Evolutionary conservation across 2,888 invertebrate genomes (phyloP).

Genomic region (Hemithea aestivaria): DNA sequence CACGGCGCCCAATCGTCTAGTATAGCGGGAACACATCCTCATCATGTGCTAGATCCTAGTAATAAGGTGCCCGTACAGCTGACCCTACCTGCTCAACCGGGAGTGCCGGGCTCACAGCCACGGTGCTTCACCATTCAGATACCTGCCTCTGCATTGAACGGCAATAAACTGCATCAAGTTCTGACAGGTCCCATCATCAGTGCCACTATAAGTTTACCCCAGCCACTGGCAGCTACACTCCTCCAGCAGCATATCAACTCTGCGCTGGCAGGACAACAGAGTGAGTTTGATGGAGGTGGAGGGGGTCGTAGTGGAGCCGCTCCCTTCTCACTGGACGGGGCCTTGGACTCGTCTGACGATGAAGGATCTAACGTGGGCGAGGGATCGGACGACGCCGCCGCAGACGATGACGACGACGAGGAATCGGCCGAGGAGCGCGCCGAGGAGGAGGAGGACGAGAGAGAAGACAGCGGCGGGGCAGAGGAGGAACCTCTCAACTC

Average conservation of each 20-base stretch:
- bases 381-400: conserved; percentile 84
- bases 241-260: conserved; percentile 94
- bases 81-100: conserved; percentile 89
- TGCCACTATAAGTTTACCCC: conserved; percentile 92
- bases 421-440: conserved; percentile 84
- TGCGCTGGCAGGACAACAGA: conserved; percentile 80
- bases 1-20: conserved; percentile 56
- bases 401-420: conserved; percentile 86
- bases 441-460: conserved; percentile 83
- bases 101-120: conserved; percentile 83
- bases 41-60: conserved; percentile 63
- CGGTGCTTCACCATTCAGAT: conserved; percentile 94
- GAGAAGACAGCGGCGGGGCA: conserved; percentile 82
- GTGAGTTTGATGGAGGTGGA: conserved; percentile 70
- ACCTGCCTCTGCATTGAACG: conserved; percentile 90
- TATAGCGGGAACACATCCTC: conserved; percentile 59
- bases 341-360: conserved; percentile 85
- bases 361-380: conserved; percentile 82
- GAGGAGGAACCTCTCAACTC: conserved; percentile 96
- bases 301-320: conserved; percentile 68
- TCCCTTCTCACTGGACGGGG: conserved; percentile 80
- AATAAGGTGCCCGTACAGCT: conserved; percentile 81
- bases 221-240: conserved; percentile 87
- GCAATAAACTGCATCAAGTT: conserved; percentile 83
- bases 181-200: conserved; percentile 93